phyloP scores from a whole-genome alignment of 2,113 vertebrate species.

The Lucifuga dentata region DNA sequence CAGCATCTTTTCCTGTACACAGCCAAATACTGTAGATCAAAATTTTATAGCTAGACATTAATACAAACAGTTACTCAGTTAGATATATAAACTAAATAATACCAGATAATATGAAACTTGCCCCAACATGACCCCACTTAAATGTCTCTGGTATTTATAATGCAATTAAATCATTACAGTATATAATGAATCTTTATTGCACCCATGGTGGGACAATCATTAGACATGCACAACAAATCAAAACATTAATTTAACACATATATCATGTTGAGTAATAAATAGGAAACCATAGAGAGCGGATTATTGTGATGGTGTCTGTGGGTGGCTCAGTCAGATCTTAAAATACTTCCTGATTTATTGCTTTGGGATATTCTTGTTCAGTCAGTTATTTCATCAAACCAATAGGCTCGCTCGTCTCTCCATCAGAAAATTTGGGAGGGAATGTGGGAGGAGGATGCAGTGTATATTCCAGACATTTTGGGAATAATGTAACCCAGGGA shows the following conservation, averaged over 20 bases:
- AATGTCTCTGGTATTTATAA: conserved; percentile 45
- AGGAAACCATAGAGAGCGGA: neutral
- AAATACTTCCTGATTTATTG: conserved; percentile 33
- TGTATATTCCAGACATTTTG: conserved; percentile 6
- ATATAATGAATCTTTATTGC: conserved; percentile 40
- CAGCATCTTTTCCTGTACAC: too few relatives aligned
- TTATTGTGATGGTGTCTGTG: conserved; percentile 15
- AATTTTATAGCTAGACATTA: conserved; percentile 16
- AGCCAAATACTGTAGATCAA: conserved; percentile 1
- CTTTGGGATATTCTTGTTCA: conserved; percentile 34
- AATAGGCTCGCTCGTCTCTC: conserved; percentile 32
- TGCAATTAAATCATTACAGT: conserved; percentile 57
- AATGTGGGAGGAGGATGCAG: conserved; percentile 7
- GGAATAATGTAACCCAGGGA: conserved; percentile 9
- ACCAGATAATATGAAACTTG: neutral
- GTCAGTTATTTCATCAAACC: conserved; percentile 41
- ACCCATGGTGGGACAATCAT: conserved; percentile 26
- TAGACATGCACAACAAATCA: conserved; percentile 45
- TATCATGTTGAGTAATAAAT: conserved; percentile 12
- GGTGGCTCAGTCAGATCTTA: conserved; percentile 24
- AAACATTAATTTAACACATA: conserved; percentile 36
- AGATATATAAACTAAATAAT: conserved; percentile 30
- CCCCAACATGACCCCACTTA: conserved; percentile 29
- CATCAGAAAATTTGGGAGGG: neutral
- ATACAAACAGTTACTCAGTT: conserved; percentile 17